Conservation (phyloP, 2,888 invertebrate genomes). For the Drosophila nr. fundita region DNA sequence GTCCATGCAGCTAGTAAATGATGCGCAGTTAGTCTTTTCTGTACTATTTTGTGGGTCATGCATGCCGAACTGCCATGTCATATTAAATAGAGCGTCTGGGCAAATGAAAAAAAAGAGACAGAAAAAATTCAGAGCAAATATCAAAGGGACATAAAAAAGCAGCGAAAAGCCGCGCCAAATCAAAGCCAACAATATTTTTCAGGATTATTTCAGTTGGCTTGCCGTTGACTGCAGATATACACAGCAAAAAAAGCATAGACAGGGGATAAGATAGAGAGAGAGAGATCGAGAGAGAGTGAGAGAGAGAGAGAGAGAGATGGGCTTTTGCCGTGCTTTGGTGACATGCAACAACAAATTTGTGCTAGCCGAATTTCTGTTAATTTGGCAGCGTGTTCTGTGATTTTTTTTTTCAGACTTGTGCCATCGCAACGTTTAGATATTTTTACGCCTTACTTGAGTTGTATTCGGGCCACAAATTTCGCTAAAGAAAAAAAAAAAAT, state of each 20-base stretch:
- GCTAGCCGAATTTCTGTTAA: conserved; percentile 69
- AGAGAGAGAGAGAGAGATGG: background rate
- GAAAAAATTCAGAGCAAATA: conserved; percentile 16
- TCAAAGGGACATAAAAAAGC: conserved; percentile 19
- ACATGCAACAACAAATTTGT: conserved; percentile 34
- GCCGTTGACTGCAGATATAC: conserved; percentile 57
- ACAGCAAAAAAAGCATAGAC: background rate
- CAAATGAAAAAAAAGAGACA: conserved; percentile 22
- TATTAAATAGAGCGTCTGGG: conserved; percentile 60
- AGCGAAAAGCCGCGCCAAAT: conserved; percentile 69
- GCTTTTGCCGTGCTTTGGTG: conserved; percentile 12
- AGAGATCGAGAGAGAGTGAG: background rate
- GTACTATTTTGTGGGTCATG: conserved; percentile 50
- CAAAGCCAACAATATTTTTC: conserved; percentile 79
- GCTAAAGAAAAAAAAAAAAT: conserved; percentile 15
- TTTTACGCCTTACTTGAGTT: conserved; percentile 76
- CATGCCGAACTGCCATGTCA: conserved; percentile 70
- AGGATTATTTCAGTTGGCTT: conserved; percentile 78
- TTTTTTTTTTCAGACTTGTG: conserved; percentile 23
- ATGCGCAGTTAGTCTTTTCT: conserved; percentile 47
- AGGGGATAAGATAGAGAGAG: background rate
- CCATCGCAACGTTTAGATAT: conserved; percentile 62
- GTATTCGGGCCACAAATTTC: conserved; percentile 55
- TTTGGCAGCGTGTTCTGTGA: conserved; percentile 69
- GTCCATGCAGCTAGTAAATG: conserved; percentile 39